Base-by-base conservation (phyloP, 2,113 vertebrate species). In the Cricetomys ansorgei region DNA sequence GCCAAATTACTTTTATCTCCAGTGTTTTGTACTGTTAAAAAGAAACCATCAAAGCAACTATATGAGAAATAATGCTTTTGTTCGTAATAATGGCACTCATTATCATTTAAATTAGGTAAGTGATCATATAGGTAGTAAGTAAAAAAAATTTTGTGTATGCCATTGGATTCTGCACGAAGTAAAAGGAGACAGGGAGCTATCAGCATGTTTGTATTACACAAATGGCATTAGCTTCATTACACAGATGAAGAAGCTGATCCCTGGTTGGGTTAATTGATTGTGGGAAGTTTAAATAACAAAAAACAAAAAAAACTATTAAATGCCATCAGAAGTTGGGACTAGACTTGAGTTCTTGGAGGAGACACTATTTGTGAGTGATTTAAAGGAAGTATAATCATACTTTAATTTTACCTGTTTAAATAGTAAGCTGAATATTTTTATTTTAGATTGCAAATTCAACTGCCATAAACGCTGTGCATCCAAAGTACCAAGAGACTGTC, bases 381-480 rank as follows among this genome's bases (percentile, higher is more conserved):
- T 85, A 94, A 92, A 92, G 85, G 77, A 95, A 95, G 40, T 93
- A 21, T 86, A 70, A 65, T 9, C 37, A 40, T 93, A 75, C n/a
- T 76, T 10, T 95, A 43, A 80, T 92, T 85, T n/a, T 95, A 5
- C 37, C 53, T 90, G 48, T 70, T 87, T 89, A 55, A 89, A 92
- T 79, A 69, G 50, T 93, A 93, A 77, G 17, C 7, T 65, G 29
- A 85, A 40, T 97, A 72, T 93, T 97, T 97, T 84, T 93, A 0
- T 97, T 96, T 95, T 97, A 99, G 99, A 99, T 97, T 99, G 99
- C 98, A 99, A 99, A 98, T 99, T 99, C 98, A 99, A 99, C 96
- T 99, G 99, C 97, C 99, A 99, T 98, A 99, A 99, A 97, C 99
- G 99, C 85, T 99, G 99, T 96, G 99, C 99, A 76, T 99, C 99